Base-by-base conservation (phyloP, 2,888 invertebrate species). In the Drosophila ustulata region DNA sequence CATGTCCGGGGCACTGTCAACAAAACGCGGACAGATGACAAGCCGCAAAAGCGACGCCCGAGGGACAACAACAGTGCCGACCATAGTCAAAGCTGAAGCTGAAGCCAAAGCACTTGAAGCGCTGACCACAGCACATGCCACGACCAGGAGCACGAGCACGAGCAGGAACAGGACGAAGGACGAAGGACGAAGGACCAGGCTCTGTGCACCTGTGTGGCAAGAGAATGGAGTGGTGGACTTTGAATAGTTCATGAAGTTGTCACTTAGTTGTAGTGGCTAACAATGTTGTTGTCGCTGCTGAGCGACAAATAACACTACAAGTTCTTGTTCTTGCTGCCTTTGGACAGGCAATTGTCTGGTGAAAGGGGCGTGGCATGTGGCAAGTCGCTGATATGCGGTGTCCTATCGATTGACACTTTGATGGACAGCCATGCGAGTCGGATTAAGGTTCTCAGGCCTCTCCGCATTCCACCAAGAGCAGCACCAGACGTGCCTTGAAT, bases 161-260 rank as follows among this genome's bases (percentile, higher is more conserved):
- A 18, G 28, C 69, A 56, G 34, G 62, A 45, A 51, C 51, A 56
- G 61, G 34, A 57, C 18, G 25, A 7, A 8, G 47, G 6, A 1
- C 18, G 18, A 18, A 18, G 47, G 5, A 1, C 23, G 23, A 46
- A 34, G 57, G 18, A 56, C 18, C 50, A 2, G 11, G 37, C n/a
- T 66, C 18, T 18, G 18, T 18, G 18, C 28, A 18, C 34, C 34
- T 61, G 58, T 34, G 13, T 9, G 18, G 11, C 41, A 32, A 28
- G 26, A 56, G 13, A 37, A 25, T 8, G 8, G 30, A 3, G 30
- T 30, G 49, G 9, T 3, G 6, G 61, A 65, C 78, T 78, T 86
- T 85, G 87, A 86, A 88, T 85, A 83, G 78, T 85, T 88, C 73
- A 85, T 85, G 88, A 85, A 88, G 78, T 80, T 85, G 88, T 85